These are phyloP conservation scores for Aphaenogaster ashmeadi DNA, from an alignment of 1,140 invertebrate species.

Conservation along the genomic window DNA sequence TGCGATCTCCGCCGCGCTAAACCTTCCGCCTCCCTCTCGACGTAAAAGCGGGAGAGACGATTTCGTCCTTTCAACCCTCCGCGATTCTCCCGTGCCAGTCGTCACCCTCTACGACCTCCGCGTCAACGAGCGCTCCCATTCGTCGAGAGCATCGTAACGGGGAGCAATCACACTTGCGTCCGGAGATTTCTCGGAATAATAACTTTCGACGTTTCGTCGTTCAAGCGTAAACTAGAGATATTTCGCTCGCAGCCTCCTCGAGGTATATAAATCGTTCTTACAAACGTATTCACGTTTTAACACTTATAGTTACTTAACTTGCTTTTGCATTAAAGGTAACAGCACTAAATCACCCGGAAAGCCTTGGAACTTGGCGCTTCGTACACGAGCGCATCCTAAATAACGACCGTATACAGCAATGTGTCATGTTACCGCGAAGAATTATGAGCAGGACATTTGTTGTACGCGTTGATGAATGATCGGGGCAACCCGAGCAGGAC, in stretches of 20 bases:
- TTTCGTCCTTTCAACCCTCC: conserved; percentile 53
- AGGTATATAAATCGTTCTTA: background rate
- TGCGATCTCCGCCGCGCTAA: conserved; percentile 74
- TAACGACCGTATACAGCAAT: conserved; percentile 35
- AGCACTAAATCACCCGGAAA: background rate
- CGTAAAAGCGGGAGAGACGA: conserved; percentile 56
- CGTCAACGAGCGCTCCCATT: conserved; percentile 60
- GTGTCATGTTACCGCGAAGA: conserved; percentile 50
- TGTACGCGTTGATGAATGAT: conserved; percentile 54
- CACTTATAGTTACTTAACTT: conserved; percentile 16
- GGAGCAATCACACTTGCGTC: conserved; percentile 38
- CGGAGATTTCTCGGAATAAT: conserved; percentile 50
- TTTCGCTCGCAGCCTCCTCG: background rate
- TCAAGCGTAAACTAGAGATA: conserved; percentile 1
- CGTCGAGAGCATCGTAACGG: conserved; percentile 54
- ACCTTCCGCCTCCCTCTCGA: conserved; percentile 71
- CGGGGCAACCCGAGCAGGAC: conserved; percentile 33
- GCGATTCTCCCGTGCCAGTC: conserved; percentile 34
- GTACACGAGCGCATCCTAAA: conserved; percentile 2
- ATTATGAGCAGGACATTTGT: conserved; percentile 55
- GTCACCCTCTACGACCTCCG: conserved; percentile 47
- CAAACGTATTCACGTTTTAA: background rate
- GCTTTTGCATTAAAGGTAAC: conserved; percentile 6
- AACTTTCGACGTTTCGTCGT: conserved; percentile 12
- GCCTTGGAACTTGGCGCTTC: background rate